Evolutionary conservation across 2,888 invertebrate species (phyloP).

Genomic region (Zeuzera pyrina): DNA sequence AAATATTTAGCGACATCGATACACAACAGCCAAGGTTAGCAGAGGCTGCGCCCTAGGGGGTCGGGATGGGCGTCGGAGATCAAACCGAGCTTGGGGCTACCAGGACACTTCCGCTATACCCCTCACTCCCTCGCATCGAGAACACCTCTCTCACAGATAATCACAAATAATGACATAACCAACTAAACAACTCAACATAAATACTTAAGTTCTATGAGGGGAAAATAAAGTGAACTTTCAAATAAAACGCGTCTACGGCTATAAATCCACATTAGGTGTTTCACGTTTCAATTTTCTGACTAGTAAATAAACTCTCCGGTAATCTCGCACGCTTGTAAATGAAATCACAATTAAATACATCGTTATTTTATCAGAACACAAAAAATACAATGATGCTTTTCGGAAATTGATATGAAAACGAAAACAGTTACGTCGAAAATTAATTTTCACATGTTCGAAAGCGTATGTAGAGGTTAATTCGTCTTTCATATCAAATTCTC

Average conservation of each 20-base stretch:
- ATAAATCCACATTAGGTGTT: conserved; percentile 36
- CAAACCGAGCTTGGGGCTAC: conserved; percentile 66
- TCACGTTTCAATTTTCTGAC: conserved; percentile 23
- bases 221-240: conserved; percentile 38
- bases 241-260: conserved; percentile 44
- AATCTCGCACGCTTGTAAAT: conserved; percentile 43
- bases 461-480: neutral
- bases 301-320: conserved; percentile 32
- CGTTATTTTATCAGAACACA: too few species aligned
- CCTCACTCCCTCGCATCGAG: conserved; percentile 73
- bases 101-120: conserved; percentile 70
- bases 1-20: conserved; percentile 64
- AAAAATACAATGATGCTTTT: conserved; percentile 10
- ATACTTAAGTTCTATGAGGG: conserved; percentile 49
- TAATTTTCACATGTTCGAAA: neutral
- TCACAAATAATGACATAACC: conserved; percentile 66
- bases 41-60: conserved; percentile 69
- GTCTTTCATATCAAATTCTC: conserved; percentile 38
- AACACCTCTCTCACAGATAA: conserved; percentile 73
- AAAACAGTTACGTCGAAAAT: too few species aligned
- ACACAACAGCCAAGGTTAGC: conserved; percentile 72
- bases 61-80: conserved; percentile 58
- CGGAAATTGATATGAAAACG: conserved; percentile 36
- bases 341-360: too few species aligned
- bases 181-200: conserved; percentile 63